Percentiles rank a stretch among this genome's conserved stretches.
Evolutionary conservation across 2,888 invertebrate genomes (phyloP).

Genomic region (Cheilosia variabilis): DNA sequence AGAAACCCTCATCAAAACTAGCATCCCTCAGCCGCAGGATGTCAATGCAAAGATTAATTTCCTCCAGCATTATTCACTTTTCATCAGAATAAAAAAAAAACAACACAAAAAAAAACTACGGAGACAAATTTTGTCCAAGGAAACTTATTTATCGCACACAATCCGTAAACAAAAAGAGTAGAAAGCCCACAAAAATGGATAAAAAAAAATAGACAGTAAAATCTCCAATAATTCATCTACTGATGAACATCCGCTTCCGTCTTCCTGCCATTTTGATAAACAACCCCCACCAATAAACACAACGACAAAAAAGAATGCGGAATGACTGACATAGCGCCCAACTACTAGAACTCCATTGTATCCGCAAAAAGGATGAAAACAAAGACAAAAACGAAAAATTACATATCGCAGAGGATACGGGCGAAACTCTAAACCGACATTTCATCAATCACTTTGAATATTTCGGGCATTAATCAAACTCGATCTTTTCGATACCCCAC

Average conservation of each 20-base stretch:
- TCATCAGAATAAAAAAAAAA: constrained; percentile 11
- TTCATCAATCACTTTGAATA: constrained; percentile 78
- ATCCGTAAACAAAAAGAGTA: background rate
- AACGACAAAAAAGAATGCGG: constrained; percentile 15
- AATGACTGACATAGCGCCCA: constrained; percentile 50
- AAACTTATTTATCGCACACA: constrained; percentile 38
- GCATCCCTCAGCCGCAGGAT: constrained; percentile 7
- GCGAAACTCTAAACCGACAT: constrained; percentile 76
- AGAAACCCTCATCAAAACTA: constrained; percentile 24
- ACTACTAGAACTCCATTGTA: constrained; percentile 14
- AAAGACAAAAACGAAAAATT: constrained; percentile 49
- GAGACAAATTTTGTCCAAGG: constrained; percentile 30
- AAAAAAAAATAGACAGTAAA: constrained; percentile 63
- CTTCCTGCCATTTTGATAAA: constrained; percentile 66
- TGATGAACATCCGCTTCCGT: constrained; percentile 71
- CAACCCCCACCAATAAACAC: constrained; percentile 44
- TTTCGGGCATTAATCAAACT: constrained; percentile 78
- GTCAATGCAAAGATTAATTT: constrained; percentile 55
- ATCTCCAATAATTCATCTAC: constrained; percentile 73
- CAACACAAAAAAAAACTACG: background rate
- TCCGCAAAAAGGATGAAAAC: constrained; percentile 20
- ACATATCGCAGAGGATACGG: constrained; percentile 57
- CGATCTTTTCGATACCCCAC: constrained; percentile 72
- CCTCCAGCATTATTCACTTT: constrained; percentile 38
- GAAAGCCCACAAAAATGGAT: constrained; percentile 21